Percentiles rank a stretch among this genome's conserved stretches.
Conservation (phyloP, 2,113 vertebrate genomes). For the Aviceda subcristata region DNA sequence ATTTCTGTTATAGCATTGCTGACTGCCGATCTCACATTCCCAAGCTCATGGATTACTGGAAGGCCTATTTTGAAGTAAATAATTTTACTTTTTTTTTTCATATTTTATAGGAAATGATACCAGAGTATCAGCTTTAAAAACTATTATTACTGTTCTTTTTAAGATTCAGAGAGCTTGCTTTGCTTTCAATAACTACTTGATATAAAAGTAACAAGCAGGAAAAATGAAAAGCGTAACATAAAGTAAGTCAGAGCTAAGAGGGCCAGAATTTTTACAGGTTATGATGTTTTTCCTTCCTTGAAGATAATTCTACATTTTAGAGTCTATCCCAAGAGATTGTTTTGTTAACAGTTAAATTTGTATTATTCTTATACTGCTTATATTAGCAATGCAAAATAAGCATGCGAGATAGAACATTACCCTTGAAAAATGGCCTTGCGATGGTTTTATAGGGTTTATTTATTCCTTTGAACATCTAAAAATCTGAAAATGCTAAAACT, state of each 20-base stretch:
- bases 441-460: neutral
- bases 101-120: neutral
- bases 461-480: neutral
- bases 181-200: neutral
- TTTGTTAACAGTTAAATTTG: neutral
- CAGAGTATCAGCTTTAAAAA: neutral
- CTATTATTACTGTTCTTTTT: neutral
- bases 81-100: neutral
- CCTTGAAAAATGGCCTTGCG: neutral
- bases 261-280: neutral
- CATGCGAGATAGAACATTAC: neutral
- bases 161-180: neutral
- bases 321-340: neutral
- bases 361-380: neutral
- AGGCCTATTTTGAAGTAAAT: conserved; percentile 72
- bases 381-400: neutral
- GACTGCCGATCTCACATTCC: conserved; percentile 48
- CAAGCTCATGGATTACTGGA: conserved; percentile 68
- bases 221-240: neutral
- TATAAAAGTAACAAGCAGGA: neutral
- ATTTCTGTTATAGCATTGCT: conserved; percentile 65
- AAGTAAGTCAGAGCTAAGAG: neutral
- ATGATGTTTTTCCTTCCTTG: neutral
- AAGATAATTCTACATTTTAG: neutral
- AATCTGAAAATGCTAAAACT: neutral